phyloP scores from a whole-genome alignment of 2,113 vertebrate genomes.

The Trichechus manatus region DNA sequence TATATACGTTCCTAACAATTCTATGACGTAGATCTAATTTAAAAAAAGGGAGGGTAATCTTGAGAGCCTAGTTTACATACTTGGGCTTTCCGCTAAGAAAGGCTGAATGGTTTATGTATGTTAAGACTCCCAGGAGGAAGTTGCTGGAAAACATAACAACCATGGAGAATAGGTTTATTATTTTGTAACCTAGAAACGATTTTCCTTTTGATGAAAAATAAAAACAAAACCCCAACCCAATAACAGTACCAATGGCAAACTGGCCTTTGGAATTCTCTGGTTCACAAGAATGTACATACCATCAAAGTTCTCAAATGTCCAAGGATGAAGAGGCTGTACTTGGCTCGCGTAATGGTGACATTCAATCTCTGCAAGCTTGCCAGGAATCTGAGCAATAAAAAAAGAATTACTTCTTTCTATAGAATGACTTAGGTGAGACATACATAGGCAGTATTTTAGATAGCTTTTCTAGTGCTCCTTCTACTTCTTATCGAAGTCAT shows the following conservation, averaged over 20 bases:
- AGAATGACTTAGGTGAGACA: neutral
- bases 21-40: rapidly evolving
- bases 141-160: neutral
- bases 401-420: neutral
- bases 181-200: neutral
- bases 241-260: neutral
- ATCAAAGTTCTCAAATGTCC: conserved; percentile 91
- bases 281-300: conserved; percentile 84
- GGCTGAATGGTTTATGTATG: neutral
- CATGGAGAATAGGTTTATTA: neutral
- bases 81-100: neutral
- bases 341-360: conserved; percentile 93
- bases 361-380: conserved; percentile 92
- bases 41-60: neutral
- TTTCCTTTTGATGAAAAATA: neutral
- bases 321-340: conserved; percentile 93
- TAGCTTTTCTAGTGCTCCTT: neutral
- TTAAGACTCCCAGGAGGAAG: neutral
- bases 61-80: neutral
- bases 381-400: conserved; percentile 88
- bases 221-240: neutral
- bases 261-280: neutral
- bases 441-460: rapidly evolving
- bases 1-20: no score
- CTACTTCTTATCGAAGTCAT: neutral